These are phyloP conservation scores for Cladopsammia gracilis DNA, from an alignment of 64 coral and sea anemone species.

Conservation along the genomic window DNA sequence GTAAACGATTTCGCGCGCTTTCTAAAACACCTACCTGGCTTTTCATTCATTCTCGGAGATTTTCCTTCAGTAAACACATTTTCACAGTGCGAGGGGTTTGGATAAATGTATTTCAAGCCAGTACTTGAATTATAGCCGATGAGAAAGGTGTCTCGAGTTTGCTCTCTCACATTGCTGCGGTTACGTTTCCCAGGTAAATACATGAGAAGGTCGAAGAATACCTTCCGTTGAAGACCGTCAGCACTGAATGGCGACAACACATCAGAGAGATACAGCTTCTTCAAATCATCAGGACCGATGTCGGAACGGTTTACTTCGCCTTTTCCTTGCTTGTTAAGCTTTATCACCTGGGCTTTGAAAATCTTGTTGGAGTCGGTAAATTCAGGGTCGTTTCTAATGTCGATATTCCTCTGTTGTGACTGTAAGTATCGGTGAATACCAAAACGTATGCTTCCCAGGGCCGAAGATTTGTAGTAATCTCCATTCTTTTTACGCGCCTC, in stretches of 20 bases:
- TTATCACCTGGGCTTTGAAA: conserved; percentile 90
- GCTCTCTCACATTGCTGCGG: conserved; percentile 87
- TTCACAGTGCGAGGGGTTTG: conserved; percentile 57
- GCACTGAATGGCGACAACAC: conserved; percentile 76
- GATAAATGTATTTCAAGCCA: conserved; percentile 75
- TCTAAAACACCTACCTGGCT: conserved; percentile 8
- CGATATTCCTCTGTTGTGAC: conserved; percentile 81
- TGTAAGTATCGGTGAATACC: conserved; percentile 89
- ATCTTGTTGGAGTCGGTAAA: conserved; percentile 93
- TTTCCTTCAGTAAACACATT: conserved; percentile 49
- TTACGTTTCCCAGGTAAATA: conserved; percentile 81
- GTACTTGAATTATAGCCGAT: conserved; percentile 69
- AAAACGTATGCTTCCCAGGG: conserved; percentile 85
- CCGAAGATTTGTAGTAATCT: conserved; percentile 92
- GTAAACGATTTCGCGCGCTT: conserved; percentile 10
- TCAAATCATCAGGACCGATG: conserved; percentile 85
- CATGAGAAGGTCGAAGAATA: conserved; percentile 91
- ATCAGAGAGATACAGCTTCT: conserved; percentile 92
- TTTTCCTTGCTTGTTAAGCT: conserved; percentile 87
- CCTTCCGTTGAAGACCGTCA: conserved; percentile 85
- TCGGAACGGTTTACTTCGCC: conserved; percentile 77
- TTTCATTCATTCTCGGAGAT: conserved; percentile 32
- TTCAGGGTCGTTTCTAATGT: conserved; percentile 90
- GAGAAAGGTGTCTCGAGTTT: conserved; percentile 78
- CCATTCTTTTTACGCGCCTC: conserved; percentile 94